A percentile compares a stretch with the other conserved stretches of the same genome.
These are phyloP conservation scores for Montifringilla adamsi DNA, from an alignment of 2,113 vertebrate species.

Conservation along the genomic window DNA sequence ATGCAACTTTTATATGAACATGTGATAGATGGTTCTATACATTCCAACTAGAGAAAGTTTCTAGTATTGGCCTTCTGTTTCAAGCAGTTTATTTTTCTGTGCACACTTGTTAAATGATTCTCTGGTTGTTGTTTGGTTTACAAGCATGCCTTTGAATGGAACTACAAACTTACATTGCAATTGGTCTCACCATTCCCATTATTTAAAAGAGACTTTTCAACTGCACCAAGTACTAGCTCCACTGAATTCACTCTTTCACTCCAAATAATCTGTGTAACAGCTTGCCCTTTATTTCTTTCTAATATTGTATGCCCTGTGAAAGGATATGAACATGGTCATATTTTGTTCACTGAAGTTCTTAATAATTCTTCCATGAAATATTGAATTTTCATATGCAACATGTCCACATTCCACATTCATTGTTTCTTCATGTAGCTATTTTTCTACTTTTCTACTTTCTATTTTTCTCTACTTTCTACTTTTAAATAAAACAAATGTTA, in stretches of 20 bases:
- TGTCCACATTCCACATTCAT: neutral
- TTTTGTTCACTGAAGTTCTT: neutral
- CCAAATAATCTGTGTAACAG: neutral
- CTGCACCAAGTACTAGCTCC: neutral
- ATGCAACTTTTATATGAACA: neutral
- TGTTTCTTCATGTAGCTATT: neutral
- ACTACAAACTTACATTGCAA: neutral
- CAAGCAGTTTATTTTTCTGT: neutral
- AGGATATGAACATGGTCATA: neutral
- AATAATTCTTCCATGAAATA: neutral
- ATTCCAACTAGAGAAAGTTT: neutral
- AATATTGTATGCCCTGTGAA: neutral
- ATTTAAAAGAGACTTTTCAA: neutral
- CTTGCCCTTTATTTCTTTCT: neutral
- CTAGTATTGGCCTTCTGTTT: neutral
- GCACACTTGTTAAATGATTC: neutral
- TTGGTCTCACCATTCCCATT: neutral
- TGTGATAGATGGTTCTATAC: neutral
- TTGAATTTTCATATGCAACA: neutral
- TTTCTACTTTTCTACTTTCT: neutral
- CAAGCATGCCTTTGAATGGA: neutral
- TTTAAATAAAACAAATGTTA: neutral
- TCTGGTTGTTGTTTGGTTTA: neutral
- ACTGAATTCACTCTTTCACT: neutral
- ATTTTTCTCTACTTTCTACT: neutral